Conservation (phyloP, 1,140 invertebrate species). For the Drosophila sucinea region DNA sequence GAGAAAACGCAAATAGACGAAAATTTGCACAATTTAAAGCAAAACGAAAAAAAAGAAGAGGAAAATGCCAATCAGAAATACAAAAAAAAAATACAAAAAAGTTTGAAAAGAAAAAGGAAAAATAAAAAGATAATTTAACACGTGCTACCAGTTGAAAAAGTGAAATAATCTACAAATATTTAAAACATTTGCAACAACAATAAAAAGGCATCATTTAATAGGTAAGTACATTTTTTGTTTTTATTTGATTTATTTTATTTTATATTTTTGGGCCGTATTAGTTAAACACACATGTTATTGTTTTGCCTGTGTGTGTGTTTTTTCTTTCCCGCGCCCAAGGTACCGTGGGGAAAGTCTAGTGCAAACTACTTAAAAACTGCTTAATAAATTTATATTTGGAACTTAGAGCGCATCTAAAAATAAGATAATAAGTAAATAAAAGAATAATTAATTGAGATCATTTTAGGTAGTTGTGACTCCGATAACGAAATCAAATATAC, state of each 20-base stretch:
- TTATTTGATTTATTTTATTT: constrained; percentile 29
- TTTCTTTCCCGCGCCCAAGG: constrained; percentile 29
- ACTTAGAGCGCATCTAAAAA: too few relatives aligned
- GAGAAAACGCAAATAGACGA: constrained; percentile 56
- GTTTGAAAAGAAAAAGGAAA: constrained; percentile 23
- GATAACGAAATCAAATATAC: too few relatives aligned
- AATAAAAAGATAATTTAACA: not conserved
- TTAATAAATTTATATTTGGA: too few relatives aligned
- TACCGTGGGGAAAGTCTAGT: constrained; percentile 39
- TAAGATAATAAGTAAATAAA: too few relatives aligned
- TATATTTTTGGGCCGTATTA: constrained; percentile 47
- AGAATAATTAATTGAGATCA: too few relatives aligned
- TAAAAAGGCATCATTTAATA: constrained; percentile 43
- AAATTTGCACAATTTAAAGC: constrained; percentile 13
- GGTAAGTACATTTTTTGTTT: constrained; percentile 54
- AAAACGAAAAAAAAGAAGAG: constrained; percentile 1
- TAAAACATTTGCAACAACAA: constrained; percentile 22
- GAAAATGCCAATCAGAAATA: constrained; percentile 16
- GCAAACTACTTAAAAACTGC: not conserved
- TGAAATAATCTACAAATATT: not conserved
- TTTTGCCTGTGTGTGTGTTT: constrained; percentile 22
- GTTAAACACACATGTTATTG: constrained; percentile 33
- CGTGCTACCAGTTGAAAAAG: not conserved
- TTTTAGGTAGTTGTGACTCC: too few relatives aligned
- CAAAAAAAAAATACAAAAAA: constrained; percentile 55